Conservation (phyloP, 2,888 invertebrate species). For the Teleiodes luculella region DNA sequence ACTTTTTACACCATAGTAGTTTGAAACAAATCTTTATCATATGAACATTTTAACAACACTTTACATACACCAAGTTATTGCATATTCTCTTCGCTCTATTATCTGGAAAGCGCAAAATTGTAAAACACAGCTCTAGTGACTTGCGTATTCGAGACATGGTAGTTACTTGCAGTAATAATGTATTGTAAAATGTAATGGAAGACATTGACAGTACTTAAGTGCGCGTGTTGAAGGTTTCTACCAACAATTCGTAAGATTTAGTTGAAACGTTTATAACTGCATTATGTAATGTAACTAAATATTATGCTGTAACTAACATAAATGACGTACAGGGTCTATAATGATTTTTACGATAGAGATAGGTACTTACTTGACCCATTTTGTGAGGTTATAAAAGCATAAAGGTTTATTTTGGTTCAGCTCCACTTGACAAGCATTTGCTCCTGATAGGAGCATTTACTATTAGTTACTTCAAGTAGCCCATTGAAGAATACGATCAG, state of each 20-base stretch:
- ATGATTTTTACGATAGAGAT: background rate
- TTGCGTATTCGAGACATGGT: conserved; percentile 38
- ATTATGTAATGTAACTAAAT: conserved; percentile 7
- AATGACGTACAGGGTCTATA: conserved; percentile 4
- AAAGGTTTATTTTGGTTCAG: conserved; percentile 36
- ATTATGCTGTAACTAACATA: background rate
- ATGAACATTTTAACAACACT: no score
- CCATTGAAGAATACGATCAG: conserved; percentile 4
- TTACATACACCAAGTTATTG: conserved; percentile 25
- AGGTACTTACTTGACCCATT: conserved; percentile 45
- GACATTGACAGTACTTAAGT: conserved; percentile 30
- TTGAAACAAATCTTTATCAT: no score
- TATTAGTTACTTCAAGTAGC: conserved; percentile 14
- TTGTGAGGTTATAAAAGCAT: conserved; percentile 19
- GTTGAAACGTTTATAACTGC: conserved; percentile 12
- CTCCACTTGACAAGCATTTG: conserved; percentile 36
- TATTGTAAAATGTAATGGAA: conserved; percentile 29
- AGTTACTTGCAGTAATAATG: conserved; percentile 28
- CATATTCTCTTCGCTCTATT: conserved; percentile 36
- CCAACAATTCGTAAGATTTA: background rate
- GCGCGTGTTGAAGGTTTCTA: conserved; percentile 11
- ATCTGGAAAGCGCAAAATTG: conserved; percentile 53
- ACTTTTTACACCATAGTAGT: conserved; percentile 23
- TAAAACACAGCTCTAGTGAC: conserved; percentile 42
- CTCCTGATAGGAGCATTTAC: conserved; percentile 18